Evolutionary conservation across 2,888 invertebrate species (phyloP).

Genomic region (Drosophila testacea): DNA sequence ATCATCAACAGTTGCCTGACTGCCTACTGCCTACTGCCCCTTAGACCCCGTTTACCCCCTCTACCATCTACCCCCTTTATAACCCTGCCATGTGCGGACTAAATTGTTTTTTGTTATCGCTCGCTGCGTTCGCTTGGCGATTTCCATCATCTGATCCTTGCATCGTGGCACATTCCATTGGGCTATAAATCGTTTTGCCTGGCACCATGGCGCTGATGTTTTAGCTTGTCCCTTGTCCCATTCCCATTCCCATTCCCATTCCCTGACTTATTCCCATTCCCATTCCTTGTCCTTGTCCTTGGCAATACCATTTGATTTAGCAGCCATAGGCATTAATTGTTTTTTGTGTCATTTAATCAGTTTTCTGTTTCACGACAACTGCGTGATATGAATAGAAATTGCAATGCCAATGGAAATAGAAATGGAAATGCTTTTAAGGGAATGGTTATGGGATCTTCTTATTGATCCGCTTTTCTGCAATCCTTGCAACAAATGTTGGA

Average conservation of each 20-base stretch:
- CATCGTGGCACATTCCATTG: constrained; percentile 74
- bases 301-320: constrained; percentile 75
- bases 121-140: constrained; percentile 41
- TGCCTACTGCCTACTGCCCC: constrained; percentile 12
- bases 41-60: background rate
- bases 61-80: background rate
- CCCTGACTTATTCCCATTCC: constrained; percentile 18
- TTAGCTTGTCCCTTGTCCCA: constrained; percentile 6
- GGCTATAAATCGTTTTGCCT: constrained; percentile 80
- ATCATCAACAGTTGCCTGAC: constrained; percentile 76
- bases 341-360: constrained; percentile 69
- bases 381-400: constrained; percentile 47
- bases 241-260: constrained; percentile 30
- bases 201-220: constrained; percentile 74
- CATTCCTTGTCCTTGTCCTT: constrained; percentile 52
- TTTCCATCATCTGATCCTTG: constrained; percentile 73
- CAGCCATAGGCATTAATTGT: constrained; percentile 75
- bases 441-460: constrained; percentile 6
- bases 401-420: constrained; percentile 9
- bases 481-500: too few species aligned
- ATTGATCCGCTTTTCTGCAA: too few species aligned
- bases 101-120: constrained; percentile 76
- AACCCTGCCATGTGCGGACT: constrained; percentile 23
- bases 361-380: constrained; percentile 49
- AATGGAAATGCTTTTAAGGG: background rate